Conservation (phyloP, 2,113 vertebrate species). For the Cyprinodon tularosa region DNA sequence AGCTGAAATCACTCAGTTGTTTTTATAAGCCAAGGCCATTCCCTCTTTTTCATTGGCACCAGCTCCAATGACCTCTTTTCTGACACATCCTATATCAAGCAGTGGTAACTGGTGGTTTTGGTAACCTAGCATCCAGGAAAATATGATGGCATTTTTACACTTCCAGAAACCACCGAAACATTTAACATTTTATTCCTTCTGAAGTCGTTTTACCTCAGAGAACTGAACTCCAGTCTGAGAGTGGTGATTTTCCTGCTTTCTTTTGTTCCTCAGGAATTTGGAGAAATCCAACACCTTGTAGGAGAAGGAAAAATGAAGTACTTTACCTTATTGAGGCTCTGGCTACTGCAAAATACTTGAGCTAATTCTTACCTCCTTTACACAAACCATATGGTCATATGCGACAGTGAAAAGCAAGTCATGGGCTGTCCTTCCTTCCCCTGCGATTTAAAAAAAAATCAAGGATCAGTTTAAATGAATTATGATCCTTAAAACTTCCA, state of each 20-base stretch:
- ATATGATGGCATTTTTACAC: background rate
- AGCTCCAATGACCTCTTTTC: conserved; percentile 46
- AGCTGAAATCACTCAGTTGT: conserved; percentile 43
- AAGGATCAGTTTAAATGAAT: background rate
- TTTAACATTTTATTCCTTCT: background rate
- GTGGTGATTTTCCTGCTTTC: background rate
- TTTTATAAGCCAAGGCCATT: conserved; percentile 30
- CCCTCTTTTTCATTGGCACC: conserved; percentile 41
- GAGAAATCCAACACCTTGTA: background rate
- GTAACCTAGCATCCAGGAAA: background rate
- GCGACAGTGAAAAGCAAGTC: background rate
- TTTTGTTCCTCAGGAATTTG: background rate
- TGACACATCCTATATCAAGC: conserved; percentile 56
- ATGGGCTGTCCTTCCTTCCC: background rate
- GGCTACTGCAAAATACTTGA: background rate
- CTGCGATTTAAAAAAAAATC: no score
- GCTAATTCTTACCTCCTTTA: background rate
- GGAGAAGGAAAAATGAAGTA: background rate
- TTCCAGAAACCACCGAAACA: background rate
- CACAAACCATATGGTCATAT: background rate
- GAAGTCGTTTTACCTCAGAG: background rate
- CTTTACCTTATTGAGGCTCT: background rate
- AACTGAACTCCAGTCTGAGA: background rate
- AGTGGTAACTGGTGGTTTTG: conserved; percentile 28
- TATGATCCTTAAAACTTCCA: background rate